phyloP scores from a whole-genome alignment of 2,888 invertebrate genomes.

The Labia minor region DNA sequence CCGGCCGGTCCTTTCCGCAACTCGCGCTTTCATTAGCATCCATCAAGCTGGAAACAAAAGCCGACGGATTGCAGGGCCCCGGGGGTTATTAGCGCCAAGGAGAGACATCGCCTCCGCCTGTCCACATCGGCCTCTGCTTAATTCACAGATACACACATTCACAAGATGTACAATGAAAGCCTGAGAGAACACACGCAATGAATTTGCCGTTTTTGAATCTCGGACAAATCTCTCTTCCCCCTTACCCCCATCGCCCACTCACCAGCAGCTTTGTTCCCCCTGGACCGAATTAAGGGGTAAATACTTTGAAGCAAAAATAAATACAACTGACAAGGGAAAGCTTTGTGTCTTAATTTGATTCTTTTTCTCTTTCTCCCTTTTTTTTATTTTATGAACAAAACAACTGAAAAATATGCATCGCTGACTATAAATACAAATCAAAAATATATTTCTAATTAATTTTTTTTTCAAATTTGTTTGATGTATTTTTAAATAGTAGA shows the following conservation, averaged over 20 bases:
- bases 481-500: no score
- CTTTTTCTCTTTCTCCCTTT: no score
- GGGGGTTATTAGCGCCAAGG: conserved; percentile 26
- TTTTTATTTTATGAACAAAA: no score
- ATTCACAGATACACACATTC: conserved; percentile 15
- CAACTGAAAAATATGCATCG: no score
- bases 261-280: not conserved
- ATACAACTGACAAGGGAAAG: no score
- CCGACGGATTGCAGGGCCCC: conserved; percentile 36
- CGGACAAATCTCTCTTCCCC: not conserved
- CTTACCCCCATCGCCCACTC: not conserved
- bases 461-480: no score
- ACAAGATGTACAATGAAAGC: conserved; percentile 13
- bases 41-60: conserved; percentile 35
- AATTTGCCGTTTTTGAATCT: conserved; percentile 13
- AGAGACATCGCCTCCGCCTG: conserved; percentile 18
- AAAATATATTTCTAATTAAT: no score
- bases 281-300: not conserved
- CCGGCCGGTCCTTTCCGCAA: conserved; percentile 1
- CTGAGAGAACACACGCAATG: conserved; percentile 4
- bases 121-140: conserved; percentile 30
- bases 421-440: no score
- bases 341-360: no score
- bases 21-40: conserved; percentile 27
- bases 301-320: not conserved